Evolutionary conservation across 2,888 invertebrate genomes (phyloP), one percentile per base, ranked within the genome.

Genomic region (Axea sp.): DNA sequence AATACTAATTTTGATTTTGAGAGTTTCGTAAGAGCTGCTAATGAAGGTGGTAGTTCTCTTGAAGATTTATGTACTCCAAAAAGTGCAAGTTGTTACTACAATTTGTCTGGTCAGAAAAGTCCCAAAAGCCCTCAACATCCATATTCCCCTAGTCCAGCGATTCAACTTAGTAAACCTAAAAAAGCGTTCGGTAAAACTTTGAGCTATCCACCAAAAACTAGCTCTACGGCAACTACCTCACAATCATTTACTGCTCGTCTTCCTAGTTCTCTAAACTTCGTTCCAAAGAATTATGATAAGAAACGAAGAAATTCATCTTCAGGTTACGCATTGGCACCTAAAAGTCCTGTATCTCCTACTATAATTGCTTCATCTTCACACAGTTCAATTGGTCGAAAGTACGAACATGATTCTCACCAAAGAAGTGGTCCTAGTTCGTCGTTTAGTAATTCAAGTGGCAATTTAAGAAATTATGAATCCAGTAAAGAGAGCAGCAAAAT

Each of bases 1-100:
- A 83, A 81, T 45, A 78, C 78, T 0, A 84, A 82, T 59, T 84
- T 83, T 49, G 84, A 84, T 35, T 84, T 81, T 41, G 82, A 83
- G 1, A 77, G 80, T 11, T 84, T 86, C 3, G 77, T 59, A 1
- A 76, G 77, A 2, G 37, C 67, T 9, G 49, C 31, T 0, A 74
- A 59, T 35, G 75, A 77, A 31, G 55, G 41, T 7, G 59, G 59
- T 2, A 64, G 68, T 28, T 69, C 76, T 0, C 11, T 45, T 14
- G 77, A 76, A 30, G 76, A 72, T 15, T 5, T 51, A 7, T 31
- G 31, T 9, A 14, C 28, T 3, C 39, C 75, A 4, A 64, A 73
- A 8, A 81, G 78, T 62, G 75, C 77, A 1, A 77, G 75, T 15
- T 77, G 68, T 11, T 76, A 80, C n/a, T 75, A 80, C 15, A 45